Percentiles rank a stretch among this genome's conserved stretches.
Evolutionary conservation across 2,797 vertebrate genomes (phyloP).

Genomic region (Diplodus sargus): DNA sequence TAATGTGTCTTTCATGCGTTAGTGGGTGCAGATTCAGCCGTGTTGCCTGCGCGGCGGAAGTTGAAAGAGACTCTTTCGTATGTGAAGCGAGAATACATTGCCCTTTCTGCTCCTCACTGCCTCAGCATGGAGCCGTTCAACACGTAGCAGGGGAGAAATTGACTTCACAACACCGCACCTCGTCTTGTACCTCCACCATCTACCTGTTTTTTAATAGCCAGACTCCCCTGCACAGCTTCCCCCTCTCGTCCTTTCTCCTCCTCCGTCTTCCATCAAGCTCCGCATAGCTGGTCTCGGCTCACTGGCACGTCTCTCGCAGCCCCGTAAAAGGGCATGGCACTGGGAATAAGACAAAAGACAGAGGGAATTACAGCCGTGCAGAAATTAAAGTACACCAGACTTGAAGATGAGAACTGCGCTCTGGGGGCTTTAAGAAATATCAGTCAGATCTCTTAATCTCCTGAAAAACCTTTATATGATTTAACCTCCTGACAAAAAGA

Average conservation of each 20-base stretch:
- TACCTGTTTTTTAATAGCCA: conserved; percentile 43
- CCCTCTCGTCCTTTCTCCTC: conserved; percentile 1
- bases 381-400: conserved; percentile 36
- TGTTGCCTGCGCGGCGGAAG: conserved; percentile 5
- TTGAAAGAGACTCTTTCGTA: conserved; percentile 14
- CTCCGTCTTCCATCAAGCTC: conserved; percentile 27
- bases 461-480: conserved; percentile 37
- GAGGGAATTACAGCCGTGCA: conserved; percentile 33
- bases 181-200: conserved; percentile 20
- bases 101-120: conserved; percentile 40
- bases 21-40: neutral
- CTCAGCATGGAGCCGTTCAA: conserved; percentile 41
- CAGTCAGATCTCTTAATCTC: conserved; percentile 41
- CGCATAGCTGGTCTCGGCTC: conserved; percentile 46
- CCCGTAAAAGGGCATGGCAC: conserved; percentile 57
- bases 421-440: conserved; percentile 21
- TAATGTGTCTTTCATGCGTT: conserved; percentile 27
- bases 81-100: conserved; percentile 31
- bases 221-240: conserved; percentile 16
- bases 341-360: conserved; percentile 43
- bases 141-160: conserved; percentile 37
- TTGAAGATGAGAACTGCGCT: conserved; percentile 30
- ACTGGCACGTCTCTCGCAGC: conserved; percentile 42
- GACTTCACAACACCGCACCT: conserved; percentile 9
- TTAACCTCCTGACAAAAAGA: conserved; percentile 19